Base-by-base conservation (phyloP, 2,113 vertebrate genomes). In the Ctenodactylus gundi region DNA sequence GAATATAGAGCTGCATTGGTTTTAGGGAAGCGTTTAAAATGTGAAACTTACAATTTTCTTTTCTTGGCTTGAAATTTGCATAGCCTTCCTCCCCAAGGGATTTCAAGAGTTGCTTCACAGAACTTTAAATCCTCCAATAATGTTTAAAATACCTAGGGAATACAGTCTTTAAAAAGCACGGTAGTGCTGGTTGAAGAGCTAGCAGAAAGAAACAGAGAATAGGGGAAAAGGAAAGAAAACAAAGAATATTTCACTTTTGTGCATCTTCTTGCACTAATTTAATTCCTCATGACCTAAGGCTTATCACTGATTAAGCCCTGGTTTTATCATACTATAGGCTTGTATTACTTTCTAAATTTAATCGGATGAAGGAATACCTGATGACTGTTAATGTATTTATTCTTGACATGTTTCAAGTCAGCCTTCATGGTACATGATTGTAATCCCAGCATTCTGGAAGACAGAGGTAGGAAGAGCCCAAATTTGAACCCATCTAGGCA, bases 61-160 rank as follows among this genome's bases (percentile, higher is more conserved):
- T 89, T 55, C 49, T 94, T 84, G 68, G 31, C 21, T 89, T 94
- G 41, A 93, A 90, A 73, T 92, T 83, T 90, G 65, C 55, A 94
- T 83, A 91, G 36, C 10, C 90, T 84, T 91, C 31, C 55, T 85
- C 55, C 68, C 36, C 25, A 77, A 80, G 15, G 17, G 36, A 68
- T 95, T 81, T 97, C 29, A 96, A 87, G 76, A 93, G 76, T 36
- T 60, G 13, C 44, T 39, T 81, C 49, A 91, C 58, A 93, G 53
- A 87, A 64, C 41, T 90, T 95, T 46, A 73, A 94, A 86, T 86
- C 44, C 62, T 86, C 73, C 82, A 91, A 49, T 87, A 88, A 39
- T 85, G 25, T 84, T 93, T 91, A 83, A 86, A 91, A 86, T 27
- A 90, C n/a, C 18, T 18, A n/a, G 31, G n/a, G 39, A 89, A 70